Base-by-base conservation (phyloP, 2,888 invertebrate species). In the Sminthurinus aureus region DNA sequence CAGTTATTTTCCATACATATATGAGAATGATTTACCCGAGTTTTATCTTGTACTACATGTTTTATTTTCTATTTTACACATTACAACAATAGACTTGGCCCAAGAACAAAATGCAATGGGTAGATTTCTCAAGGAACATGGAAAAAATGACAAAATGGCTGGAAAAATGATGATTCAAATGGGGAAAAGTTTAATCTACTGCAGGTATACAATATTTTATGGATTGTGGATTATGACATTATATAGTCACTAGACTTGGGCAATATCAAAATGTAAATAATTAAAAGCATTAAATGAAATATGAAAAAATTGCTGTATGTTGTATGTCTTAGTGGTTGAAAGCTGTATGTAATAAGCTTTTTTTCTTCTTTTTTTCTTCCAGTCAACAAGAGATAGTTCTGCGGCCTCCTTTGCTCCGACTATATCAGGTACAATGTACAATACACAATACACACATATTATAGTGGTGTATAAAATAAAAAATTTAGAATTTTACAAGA, bases 31-130 rank as follows among this genome's bases (percentile, higher is more conserved):
- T n/a, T n/a, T n/a, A n/a, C n/a, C n/a, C n/a, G 26, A 13, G 12
- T 12, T 74, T 74, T 8, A 74, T 74, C 12, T n/a, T 9, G 69
- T 13, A 20, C n/a, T 69, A n/a, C 11, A 13, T 24, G 8, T 22
- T 26, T 26, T 74, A 24, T 13, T 38, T 15, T 18, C 18, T 74
- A 1, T 0, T 74, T 3, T 9, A 74, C 11, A 26, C 50, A 18
- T 6, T 8, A 73, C 51, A 13, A 38, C 71, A n/a, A 3, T 38
- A 94, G 93, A 95, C 89, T 92, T 99, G 89, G 96, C 98, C 11
- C 97, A 98, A 91, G 98, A 98, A 90, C 98, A 98, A 91, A 98
- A 97, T 91, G 93, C 95, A 4, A 94, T 98, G 91, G 98, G 99
- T 0, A 93, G 97, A 88, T 98, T 99, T 91, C 92, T 99, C 85